Evolutionary conservation across 92 coral and sea anemone species (phyloP), one percentile per base, ranked within the genome.

Genomic region (Porites rus): DNA sequence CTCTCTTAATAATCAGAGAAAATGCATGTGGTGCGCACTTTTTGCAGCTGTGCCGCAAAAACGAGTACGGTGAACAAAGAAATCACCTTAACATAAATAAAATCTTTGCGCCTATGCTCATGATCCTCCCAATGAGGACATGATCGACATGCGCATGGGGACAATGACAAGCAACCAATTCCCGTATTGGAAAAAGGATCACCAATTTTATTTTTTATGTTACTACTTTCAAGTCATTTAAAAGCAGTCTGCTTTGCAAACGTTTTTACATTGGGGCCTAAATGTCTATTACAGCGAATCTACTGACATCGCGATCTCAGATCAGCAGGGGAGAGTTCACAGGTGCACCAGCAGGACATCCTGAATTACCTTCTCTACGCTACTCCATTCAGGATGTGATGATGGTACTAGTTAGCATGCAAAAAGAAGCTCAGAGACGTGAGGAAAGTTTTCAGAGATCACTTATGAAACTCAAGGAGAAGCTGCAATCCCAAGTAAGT

Each of bases 401-500:
- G 88, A 77, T 85, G 82, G 88, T 85, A 3, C 59, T 85, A 77
- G 88, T 85, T 9, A 76, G 19, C 7, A 85, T 85, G 88, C 88
- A 85, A 77, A 76, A 85, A n/a, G 88, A 85, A 19, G 88, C 88
- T 19, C 88, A 85, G n/a, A 76, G 88, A 85, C 88, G 88, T 1
- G 88, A 85, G 1, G 88, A 77, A 46, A 85, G 88, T 77, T 59
- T 85, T 18, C 88, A 85, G 16, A 67, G 83, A 68, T 75, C 82
- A 0, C 83, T 85, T 17, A 66, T 75, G 88, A 65, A 76, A 19
- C 13, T 85, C 68, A 54, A 69, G 82, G 54, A 66, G n/a, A 56
- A 69, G 51, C 31, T 77, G 17, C 58, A 85, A 53, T 62, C 88
- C n/a, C 88, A 85, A 18, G 88, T 85, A 2, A 73, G 79, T 13